Conservation (phyloP, 2,113 vertebrate species). For the Neogale vison region DNA sequence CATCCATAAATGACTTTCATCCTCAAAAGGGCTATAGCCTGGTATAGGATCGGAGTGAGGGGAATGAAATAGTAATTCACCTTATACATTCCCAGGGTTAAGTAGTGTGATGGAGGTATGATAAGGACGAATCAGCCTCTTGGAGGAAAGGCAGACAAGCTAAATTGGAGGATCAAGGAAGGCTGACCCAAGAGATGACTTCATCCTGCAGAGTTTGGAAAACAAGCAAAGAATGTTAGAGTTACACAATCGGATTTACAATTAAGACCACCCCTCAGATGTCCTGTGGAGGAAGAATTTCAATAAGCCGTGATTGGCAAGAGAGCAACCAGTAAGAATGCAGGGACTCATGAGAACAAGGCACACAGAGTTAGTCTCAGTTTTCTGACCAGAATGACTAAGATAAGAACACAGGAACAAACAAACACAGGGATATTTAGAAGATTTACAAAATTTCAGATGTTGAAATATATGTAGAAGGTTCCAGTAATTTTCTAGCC, state of each 20-base stretch:
- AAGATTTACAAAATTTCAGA: not conserved
- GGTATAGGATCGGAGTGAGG: not conserved
- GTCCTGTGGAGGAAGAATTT: not conserved
- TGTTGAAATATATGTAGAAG: not conserved
- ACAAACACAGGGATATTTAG: not conserved
- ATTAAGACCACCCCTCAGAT: not conserved
- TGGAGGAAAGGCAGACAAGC: not conserved
- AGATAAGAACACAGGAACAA: not conserved
- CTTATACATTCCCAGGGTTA: not conserved
- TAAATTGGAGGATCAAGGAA: not conserved
- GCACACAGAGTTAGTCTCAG: not conserved
- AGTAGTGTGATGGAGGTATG: not conserved
- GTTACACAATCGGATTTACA: not conserved
- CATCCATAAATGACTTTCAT: slow-evolving; percentile 7
- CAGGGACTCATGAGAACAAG: not conserved
- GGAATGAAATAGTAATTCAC: not conserved
- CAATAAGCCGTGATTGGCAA: not conserved
- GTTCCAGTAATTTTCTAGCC: not conserved
- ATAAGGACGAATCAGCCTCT: not conserved
- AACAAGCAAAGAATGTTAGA: not conserved
- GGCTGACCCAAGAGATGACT: not conserved
- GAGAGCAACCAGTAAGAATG: not conserved
- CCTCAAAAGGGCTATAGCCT: not conserved
- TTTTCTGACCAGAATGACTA: not conserved
- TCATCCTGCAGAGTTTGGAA: not conserved